A percentile compares a stretch with the other conserved stretches of the same genome.
Conservation (phyloP, 2,113 vertebrate genomes). For the Spheniscus mendiculus region DNA sequence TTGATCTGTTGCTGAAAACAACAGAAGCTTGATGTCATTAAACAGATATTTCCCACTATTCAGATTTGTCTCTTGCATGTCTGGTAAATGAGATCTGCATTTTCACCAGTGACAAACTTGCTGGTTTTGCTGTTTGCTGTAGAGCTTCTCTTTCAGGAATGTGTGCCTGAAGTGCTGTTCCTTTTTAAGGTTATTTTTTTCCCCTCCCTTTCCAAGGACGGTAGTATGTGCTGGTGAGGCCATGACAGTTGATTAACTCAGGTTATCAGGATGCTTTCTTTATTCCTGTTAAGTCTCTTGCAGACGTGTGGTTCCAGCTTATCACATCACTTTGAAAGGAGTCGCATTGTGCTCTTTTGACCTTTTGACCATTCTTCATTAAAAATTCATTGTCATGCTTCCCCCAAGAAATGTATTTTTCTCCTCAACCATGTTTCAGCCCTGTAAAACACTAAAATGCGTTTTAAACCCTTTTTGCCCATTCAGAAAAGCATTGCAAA, state of each 20-base stretch:
- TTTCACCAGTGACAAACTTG: background rate
- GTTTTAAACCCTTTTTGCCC: background rate
- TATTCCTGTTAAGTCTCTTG: background rate
- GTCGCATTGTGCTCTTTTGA: background rate
- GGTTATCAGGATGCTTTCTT: background rate
- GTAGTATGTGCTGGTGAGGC: background rate
- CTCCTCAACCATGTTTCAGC: background rate
- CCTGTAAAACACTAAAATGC: background rate
- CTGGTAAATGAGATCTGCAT: background rate
- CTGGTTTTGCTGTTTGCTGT: background rate
- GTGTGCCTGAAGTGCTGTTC: background rate
- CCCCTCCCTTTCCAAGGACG: background rate
- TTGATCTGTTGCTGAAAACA: background rate
- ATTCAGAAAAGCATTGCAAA: background rate
- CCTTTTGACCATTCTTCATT: slow-evolving; percentile 9
- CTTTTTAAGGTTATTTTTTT: background rate
- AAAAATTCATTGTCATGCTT: background rate
- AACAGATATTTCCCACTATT: background rate
- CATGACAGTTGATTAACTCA: background rate
- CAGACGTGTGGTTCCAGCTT: background rate
- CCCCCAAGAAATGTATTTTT: background rate
- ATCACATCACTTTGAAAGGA: background rate
- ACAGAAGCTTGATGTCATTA: background rate
- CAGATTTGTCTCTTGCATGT: background rate
- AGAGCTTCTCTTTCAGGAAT: background rate